Conservation (phyloP, 2,888 invertebrate species). For the Cephus nigrinus region DNA sequence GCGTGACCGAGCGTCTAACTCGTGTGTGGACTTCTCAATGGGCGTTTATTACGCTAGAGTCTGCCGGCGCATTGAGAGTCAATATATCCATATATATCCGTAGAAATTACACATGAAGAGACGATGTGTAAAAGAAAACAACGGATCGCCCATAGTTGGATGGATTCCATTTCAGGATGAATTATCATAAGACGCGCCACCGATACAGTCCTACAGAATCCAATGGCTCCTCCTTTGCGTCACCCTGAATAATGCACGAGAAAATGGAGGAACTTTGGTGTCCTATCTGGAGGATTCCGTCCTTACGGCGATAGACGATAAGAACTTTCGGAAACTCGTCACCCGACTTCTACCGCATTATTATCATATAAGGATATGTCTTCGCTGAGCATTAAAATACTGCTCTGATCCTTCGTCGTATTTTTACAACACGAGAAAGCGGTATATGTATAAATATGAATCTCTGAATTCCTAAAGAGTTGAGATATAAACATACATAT, state of each 20-base stretch:
- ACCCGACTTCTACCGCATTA: not conserved
- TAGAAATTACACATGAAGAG: not conserved
- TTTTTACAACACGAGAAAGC: not conserved
- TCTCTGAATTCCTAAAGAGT: not conserved
- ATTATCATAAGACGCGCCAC: not conserved
- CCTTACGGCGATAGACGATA: not conserved
- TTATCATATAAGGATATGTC: not conserved
- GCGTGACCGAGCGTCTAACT: slow-evolving; percentile 13
- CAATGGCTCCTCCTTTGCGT: not conserved
- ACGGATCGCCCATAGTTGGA: not conserved
- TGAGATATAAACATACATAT: not conserved
- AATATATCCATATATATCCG: not conserved
- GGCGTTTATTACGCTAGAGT: slow-evolving; percentile 2
- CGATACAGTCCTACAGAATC: not conserved
- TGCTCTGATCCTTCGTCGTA: not conserved
- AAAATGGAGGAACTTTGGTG: not conserved
- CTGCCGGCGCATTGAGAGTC: not conserved
- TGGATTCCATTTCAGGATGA: not conserved
- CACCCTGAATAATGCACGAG: not conserved
- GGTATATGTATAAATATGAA: not conserved
- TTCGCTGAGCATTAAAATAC: not conserved
- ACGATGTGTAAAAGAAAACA: not conserved
- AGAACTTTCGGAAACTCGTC: not conserved
- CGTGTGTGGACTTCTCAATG: slow-evolving; percentile 16
- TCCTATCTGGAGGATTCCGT: not conserved